Base-by-base conservation (phyloP, 2,888 invertebrate genomes). In the Diachrysia chrysitis region DNA sequence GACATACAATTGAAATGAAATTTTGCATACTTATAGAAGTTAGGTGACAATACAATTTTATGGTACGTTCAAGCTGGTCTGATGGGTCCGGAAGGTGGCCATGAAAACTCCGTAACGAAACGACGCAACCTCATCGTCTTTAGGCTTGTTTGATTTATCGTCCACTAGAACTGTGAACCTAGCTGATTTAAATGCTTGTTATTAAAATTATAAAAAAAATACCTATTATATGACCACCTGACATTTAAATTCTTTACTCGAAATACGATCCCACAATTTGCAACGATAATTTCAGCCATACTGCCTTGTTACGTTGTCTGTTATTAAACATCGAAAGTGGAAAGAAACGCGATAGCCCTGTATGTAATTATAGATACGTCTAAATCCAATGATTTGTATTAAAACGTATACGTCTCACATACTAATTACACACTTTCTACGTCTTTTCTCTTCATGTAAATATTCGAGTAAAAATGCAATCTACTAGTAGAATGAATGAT, bases 381-480 rank as follows among this genome's bases (percentile, higher is more conserved):
- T 69, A 66, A 80, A 73, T 66, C 64, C 69, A 67, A 75, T 80
- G 70, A 80, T 83, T 84, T 83, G 80, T 83, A 83, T 68, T 83
- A 84, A 84, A 83, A 83, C 71, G 71, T 76, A 73, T 83, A 75
- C 76, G 63, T 81, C 73, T 85, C 66, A 81, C 79, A 77, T 84
- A 85, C 78, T 86, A 83, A 87, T 86, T 86, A 84, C 79, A 84
- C 78, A 90, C 92, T 92, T 92, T 92, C 91, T 86, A 90, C 69
- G 69, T 54, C 63, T 71, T 80, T 85, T 87, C 83, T 87, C 85
- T 75, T 81, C 66, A 63, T 69, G 71, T 77, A 78, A 85, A 83
- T 74, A 83, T 81, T 77, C 59, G 74, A 64, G 76, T 72, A 76
- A 83, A 84, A 84, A 84, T 79, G 71, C 69, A 76, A 72, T 76